A percentile compares a stretch with the other conserved stretches of the same genome.
These are phyloP conservation scores for Coenonympha arcania DNA, from an alignment of 2,888 invertebrate genomes.

Conservation along the genomic window DNA sequence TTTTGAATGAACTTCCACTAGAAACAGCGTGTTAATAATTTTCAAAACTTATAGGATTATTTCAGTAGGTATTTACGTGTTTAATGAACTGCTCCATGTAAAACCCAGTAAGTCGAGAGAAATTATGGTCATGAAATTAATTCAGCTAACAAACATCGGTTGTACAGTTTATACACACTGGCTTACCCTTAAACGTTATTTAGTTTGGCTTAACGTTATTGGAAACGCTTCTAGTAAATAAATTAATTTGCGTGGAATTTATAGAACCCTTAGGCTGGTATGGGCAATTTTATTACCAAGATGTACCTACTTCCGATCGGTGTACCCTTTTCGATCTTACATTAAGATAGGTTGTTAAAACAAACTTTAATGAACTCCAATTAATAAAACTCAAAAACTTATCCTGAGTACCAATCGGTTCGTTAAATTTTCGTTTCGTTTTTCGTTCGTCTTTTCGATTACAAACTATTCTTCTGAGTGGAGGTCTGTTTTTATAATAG, in stretches of 20 bases:
- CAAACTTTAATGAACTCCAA: too few species aligned
- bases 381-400: too few species aligned
- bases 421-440: too few species aligned
- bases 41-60: too few species aligned
- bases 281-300: not conserved
- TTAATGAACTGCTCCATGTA: not conserved
- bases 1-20: too few species aligned
- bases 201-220: not conserved
- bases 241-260: not conserved
- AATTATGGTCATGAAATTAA: not conserved
- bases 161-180: not conserved
- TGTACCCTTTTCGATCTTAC: not conserved
- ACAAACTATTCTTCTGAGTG: too few species aligned
- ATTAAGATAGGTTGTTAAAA: not conserved
- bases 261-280: not conserved
- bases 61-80: not conserved
- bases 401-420: too few species aligned
- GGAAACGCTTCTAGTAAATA: not conserved
- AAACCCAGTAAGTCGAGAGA: not conserved
- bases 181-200: not conserved
- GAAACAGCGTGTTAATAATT: too few species aligned
- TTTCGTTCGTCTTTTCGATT: too few species aligned
- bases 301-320: not conserved
- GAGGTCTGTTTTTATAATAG: too few species aligned
- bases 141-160: not conserved